phyloP scores from a whole-genome alignment of 1,140 invertebrate genomes.

The Diorhabda elongata region DNA sequence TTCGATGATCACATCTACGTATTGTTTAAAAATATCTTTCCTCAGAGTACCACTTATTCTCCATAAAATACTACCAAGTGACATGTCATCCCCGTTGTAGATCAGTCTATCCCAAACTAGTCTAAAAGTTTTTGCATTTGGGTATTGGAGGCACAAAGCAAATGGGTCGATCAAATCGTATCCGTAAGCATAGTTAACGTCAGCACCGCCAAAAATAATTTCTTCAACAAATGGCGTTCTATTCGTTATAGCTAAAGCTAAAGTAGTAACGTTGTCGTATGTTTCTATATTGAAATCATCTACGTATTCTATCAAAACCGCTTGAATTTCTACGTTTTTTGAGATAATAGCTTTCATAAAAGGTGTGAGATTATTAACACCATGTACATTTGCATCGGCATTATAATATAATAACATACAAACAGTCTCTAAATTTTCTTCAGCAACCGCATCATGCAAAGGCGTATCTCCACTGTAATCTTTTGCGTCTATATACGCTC shows the following conservation, averaged over 20 bases:
- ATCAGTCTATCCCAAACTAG: constrained; percentile 15
- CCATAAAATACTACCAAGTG: constrained; percentile 14
- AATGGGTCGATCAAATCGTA: constrained; percentile 19
- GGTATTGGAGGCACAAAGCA: constrained; percentile 11
- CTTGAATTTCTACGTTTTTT: constrained; percentile 15
- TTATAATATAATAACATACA: constrained; percentile 21
- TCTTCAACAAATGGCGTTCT: constrained; percentile 15
- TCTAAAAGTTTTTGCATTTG: constrained; percentile 12
- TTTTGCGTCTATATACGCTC: constrained; percentile 15
- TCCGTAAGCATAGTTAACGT: constrained; percentile 18
- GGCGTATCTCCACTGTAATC: constrained; percentile 21
- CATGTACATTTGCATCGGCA: constrained; percentile 16
- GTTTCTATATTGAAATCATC: constrained; percentile 18
- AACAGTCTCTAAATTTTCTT: constrained; percentile 16
- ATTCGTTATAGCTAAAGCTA: constrained; percentile 15
- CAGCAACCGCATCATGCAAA: constrained; percentile 14
- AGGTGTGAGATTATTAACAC: constrained; percentile 17
- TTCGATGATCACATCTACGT: constrained; percentile 20
- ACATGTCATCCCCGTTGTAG: constrained; percentile 17
- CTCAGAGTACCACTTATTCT: constrained; percentile 15
- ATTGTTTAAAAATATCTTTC: constrained; percentile 13
- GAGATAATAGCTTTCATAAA: constrained; percentile 21
- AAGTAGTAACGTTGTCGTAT: constrained; percentile 4
- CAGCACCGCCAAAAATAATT: constrained; percentile 14
- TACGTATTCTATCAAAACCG: constrained; percentile 14